phyloP scores from a whole-genome alignment of 2,888 invertebrate genomes.

The Hypercompe scribonia region DNA sequence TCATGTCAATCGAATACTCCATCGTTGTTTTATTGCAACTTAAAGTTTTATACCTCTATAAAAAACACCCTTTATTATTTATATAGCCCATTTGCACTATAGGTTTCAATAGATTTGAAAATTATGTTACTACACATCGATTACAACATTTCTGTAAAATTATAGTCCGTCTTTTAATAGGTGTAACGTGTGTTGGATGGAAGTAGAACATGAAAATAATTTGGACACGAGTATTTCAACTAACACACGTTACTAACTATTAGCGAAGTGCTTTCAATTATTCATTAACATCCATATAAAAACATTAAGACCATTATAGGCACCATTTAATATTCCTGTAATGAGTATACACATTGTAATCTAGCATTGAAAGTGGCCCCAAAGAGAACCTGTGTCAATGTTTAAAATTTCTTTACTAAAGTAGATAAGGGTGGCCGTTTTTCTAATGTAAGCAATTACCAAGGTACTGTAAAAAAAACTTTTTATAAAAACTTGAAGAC shows the following conservation, averaged over 20 bases:
- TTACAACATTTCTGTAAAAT: neutral
- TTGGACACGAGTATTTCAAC: neutral
- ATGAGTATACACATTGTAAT: neutral
- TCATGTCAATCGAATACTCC: too few species aligned
- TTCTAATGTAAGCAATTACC: slow-evolving; percentile 39
- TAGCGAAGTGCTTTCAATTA: neutral
- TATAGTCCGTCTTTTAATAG: neutral
- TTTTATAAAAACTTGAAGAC: slow-evolving; percentile 12
- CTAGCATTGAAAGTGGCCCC: neutral
- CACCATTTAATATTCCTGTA: neutral
- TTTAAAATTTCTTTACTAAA: slow-evolving; percentile 25
- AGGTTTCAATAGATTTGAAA: too few species aligned
- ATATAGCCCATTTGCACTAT: too few species aligned
- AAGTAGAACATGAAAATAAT: neutral
- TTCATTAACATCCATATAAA: neutral
- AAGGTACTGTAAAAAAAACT: slow-evolving; percentile 22
- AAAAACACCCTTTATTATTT: too few species aligned
- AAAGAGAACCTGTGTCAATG: slow-evolving; percentile 14
- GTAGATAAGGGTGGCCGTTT: slow-evolving; percentile 32
- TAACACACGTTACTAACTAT: neutral
- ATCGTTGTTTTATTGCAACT: too few species aligned
- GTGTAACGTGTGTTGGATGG: neutral
- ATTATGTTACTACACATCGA: neutral
- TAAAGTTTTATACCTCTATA: too few species aligned
- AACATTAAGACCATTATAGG: neutral